phyloP scores from a whole-genome alignment of 2,113 vertebrate genomes.

The Caretta caretta region DNA sequence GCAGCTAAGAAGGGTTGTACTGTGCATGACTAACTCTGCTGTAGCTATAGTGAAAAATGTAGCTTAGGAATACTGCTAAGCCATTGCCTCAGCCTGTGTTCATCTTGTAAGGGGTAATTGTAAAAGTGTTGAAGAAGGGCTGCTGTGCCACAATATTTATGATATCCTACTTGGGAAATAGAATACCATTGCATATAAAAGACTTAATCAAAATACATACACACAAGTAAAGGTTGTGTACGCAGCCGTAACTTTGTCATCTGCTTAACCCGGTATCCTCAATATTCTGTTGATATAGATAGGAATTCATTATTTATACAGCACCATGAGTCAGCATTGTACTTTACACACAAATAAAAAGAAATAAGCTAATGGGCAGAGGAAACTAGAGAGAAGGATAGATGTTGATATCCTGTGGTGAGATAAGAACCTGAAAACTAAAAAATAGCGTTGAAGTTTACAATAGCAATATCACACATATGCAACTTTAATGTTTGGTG shows the following conservation, averaged over 20 bases:
- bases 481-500: background rate
- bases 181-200: background rate
- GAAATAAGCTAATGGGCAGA: background rate
- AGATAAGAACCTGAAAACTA: background rate
- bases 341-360: background rate
- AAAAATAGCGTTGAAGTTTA: background rate
- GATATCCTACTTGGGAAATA: background rate
- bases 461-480: background rate
- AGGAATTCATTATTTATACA: background rate
- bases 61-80: background rate
- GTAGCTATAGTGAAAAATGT: background rate
- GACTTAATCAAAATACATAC: background rate
- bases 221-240: background rate
- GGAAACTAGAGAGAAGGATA: background rate
- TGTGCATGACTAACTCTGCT: background rate
- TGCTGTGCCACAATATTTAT: background rate
- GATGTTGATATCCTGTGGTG: background rate
- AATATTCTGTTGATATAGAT: background rate
- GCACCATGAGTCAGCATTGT: background rate
- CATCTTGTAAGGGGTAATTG: background rate
- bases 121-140: background rate
- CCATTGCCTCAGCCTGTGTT: background rate
- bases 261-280: background rate
- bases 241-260: background rate
- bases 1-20: background rate